Conservation (phyloP, 1,140 invertebrate genomes). For the Solenopsis invicta region DNA sequence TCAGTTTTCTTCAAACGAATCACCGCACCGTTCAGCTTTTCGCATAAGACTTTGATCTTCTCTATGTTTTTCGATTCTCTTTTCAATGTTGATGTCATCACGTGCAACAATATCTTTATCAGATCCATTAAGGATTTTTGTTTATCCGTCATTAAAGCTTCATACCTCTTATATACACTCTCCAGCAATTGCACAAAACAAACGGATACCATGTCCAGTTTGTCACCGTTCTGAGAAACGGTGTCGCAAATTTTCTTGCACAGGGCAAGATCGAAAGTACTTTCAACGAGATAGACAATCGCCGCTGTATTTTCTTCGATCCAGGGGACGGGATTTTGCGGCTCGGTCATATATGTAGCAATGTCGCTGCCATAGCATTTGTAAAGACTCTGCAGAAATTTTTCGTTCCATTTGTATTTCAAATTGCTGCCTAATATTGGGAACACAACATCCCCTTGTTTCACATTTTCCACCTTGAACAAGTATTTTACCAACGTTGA, state of each 20-base stretch:
- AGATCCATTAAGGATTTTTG: conserved; percentile 87
- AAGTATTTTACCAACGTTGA: conserved; percentile 75
- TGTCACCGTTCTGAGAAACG: conserved; percentile 82
- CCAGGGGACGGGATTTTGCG: conserved; percentile 74
- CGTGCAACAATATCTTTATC: conserved; percentile 87
- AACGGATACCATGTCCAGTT: conserved; percentile 78
- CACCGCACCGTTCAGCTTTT: conserved; percentile 78
- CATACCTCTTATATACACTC: conserved; percentile 81
- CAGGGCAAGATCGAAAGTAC: conserved; percentile 76
- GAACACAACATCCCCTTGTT: conserved; percentile 78
- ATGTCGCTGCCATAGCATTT: conserved; percentile 77
- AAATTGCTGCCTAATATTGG: conserved; percentile 80
- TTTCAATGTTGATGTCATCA: conserved; percentile 87
- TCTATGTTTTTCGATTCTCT: conserved; percentile 85
- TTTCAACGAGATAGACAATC: conserved; percentile 79
- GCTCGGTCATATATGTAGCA: conserved; percentile 76
- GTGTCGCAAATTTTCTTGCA: conserved; percentile 76
- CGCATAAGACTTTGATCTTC: conserved; percentile 84
- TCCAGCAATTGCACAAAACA: conserved; percentile 82
- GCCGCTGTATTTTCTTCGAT: conserved; percentile 79
- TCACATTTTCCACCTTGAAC: conserved; percentile 67
- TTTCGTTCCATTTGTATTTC: conserved; percentile 77
- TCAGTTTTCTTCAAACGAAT: conserved; percentile 78
- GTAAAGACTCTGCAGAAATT: conserved; percentile 79
- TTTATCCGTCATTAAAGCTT: conserved; percentile 71